Percentiles rank a stretch among this genome's conserved stretches.
Conservation (phyloP, 2,113 vertebrate species). For the Brachypodius melanocephalos region DNA sequence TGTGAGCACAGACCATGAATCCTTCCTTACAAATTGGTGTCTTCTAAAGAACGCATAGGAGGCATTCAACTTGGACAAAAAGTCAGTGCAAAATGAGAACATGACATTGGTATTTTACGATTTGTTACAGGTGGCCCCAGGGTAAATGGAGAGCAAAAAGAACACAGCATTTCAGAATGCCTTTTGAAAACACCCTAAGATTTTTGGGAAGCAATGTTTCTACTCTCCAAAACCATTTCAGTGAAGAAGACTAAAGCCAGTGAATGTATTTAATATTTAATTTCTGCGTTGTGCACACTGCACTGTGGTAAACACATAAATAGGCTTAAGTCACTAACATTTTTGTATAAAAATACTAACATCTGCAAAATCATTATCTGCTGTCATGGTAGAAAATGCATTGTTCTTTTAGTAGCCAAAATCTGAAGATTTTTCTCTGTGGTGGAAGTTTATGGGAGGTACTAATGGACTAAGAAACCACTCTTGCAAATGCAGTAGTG, state of each 20-base stretch:
- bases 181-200: background rate
- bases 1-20: fast-evolving
- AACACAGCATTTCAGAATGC: background rate
- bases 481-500: background rate
- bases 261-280: background rate
- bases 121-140: background rate
- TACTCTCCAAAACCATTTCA: background rate
- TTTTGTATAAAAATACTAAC: background rate
- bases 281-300: background rate
- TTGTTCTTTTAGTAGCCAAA: background rate
- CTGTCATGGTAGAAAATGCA: background rate
- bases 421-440: background rate
- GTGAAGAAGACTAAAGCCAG: background rate
- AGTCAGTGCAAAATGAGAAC: background rate
- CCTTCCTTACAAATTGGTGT: background rate
- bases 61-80: background rate
- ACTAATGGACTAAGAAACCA: background rate
- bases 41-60: background rate
- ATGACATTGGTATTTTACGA: background rate
- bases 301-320: background rate
- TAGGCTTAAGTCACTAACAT: background rate
- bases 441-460: background rate
- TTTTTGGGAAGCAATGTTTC: background rate
- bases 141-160: background rate
- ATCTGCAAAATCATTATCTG: background rate